Conservation (phyloP, 2,888 invertebrate genomes). For the Dexiosoma caninum region DNA sequence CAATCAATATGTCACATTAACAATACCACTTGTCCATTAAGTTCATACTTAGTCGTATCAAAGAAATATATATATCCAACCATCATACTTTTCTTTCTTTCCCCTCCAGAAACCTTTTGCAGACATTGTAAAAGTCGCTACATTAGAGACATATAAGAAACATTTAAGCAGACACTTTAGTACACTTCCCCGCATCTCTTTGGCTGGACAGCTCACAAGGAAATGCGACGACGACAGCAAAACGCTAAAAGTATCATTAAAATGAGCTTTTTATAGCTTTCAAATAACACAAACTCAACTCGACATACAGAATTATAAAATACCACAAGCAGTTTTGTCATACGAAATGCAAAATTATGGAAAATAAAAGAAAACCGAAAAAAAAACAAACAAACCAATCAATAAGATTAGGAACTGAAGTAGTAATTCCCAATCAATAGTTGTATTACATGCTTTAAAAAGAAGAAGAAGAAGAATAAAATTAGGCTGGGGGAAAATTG, state of each 20-base stretch:
- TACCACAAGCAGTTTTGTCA: slow-evolving; percentile 53
- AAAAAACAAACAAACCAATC: slow-evolving; percentile 29
- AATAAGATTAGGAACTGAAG: slow-evolving; percentile 45
- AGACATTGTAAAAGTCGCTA: slow-evolving; percentile 14
- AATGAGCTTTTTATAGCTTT: slow-evolving; percentile 63
- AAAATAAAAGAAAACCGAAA: not conserved
- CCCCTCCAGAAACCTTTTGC: slow-evolving; percentile 16
- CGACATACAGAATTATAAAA: slow-evolving; percentile 66
- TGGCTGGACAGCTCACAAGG: not conserved
- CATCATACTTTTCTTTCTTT: slow-evolving; percentile 1
- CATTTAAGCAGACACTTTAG: slow-evolving; percentile 2
- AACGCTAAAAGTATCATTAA: slow-evolving; percentile 48
- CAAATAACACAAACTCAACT: slow-evolving; percentile 57
- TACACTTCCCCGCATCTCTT: not conserved
- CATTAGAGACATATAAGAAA: slow-evolving; percentile 16
- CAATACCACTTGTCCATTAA: slow-evolving; percentile 60
- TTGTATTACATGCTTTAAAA: slow-evolving; percentile 44
- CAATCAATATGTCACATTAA: slow-evolving; percentile 63
- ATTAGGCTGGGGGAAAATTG: not conserved
- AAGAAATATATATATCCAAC: slow-evolving; percentile 15
- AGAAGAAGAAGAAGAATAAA: not conserved
- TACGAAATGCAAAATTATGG: slow-evolving; percentile 32
- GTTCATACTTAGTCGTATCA: slow-evolving; percentile 27
- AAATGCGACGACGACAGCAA: slow-evolving; percentile 21
- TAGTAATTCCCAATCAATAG: slow-evolving; percentile 53